phyloP scores from a whole-genome alignment of 2,113 vertebrate genomes.

The Corythoichthys intestinalis region DNA sequence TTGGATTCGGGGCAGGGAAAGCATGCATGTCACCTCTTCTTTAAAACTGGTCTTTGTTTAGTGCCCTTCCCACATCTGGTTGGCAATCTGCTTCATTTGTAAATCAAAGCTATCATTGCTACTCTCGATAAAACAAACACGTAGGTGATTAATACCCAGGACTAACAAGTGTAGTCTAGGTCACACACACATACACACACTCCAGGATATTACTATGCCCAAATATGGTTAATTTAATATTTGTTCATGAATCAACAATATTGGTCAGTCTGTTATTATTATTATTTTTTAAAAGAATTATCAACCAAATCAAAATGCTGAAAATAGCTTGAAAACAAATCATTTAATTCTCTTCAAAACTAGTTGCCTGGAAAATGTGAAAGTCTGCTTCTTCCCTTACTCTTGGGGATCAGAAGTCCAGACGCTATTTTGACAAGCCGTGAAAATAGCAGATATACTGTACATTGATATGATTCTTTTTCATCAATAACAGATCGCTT shows the following conservation, averaged over 20 bases:
- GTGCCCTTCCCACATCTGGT: conserved; percentile 66
- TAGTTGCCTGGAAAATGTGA: too few relatives aligned
- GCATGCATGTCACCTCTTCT: conserved; percentile 48
- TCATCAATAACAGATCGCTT: too few relatives aligned
- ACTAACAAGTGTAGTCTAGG: neutral
- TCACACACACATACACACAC: neutral
- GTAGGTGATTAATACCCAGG: neutral
- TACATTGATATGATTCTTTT: too few relatives aligned
- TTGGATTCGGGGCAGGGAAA: conserved; percentile 48
- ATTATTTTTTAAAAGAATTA: neutral
- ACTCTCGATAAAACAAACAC: conserved; percentile 26
- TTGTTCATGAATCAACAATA: too few relatives aligned
- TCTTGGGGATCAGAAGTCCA: too few relatives aligned
- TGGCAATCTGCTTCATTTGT: conserved; percentile 60
- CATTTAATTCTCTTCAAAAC: too few relatives aligned
- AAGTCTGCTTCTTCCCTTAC: too few relatives aligned
- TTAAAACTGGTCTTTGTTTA: conserved; percentile 47
- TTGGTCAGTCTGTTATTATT: neutral
- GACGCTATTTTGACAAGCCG: too few relatives aligned
- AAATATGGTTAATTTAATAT: neutral
- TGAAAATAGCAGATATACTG: too few relatives aligned
- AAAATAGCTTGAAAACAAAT: neutral
- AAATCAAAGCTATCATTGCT: conserved; percentile 41
- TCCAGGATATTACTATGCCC: neutral
- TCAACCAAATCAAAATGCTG: neutral